phyloP scores from a whole-genome alignment of 1,140 invertebrate genomes.

The Steinernema feltiae region DNA sequence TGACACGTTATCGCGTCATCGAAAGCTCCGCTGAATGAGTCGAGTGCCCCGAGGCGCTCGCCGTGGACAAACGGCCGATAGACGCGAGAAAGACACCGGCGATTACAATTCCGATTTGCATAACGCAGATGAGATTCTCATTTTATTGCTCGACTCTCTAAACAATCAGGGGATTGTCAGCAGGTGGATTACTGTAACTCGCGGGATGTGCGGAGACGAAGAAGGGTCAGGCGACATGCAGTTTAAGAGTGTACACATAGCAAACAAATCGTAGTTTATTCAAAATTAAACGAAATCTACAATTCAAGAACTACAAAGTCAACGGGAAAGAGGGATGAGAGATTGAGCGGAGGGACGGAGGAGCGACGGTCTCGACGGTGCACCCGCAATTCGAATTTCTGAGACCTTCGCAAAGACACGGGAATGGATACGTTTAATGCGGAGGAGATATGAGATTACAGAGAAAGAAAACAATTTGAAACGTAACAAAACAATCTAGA shows the following conservation, averaged over 20 bases:
- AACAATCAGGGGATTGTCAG: no score
- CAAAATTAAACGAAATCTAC: background rate
- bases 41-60: background rate
- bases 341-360: background rate
- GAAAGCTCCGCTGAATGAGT: no score
- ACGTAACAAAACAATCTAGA: background rate
- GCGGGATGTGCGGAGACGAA: no score
- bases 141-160: background rate
- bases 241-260: no score
- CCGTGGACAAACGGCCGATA: background rate
- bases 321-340: background rate
- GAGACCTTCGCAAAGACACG: background rate
- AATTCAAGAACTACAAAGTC: background rate
- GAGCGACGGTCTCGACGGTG: background rate
- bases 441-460: background rate
- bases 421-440: background rate
- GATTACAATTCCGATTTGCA: background rate
- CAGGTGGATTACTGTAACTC: no score
- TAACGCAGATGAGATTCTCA: background rate
- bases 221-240: no score
- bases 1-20: slow-evolving; percentile 7
- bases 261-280: no score
- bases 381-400: background rate
- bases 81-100: background rate
- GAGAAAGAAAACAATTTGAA: background rate